Conservation (phyloP, 2,797 vertebrate genomes). For the Erethizon dorsatum region DNA sequence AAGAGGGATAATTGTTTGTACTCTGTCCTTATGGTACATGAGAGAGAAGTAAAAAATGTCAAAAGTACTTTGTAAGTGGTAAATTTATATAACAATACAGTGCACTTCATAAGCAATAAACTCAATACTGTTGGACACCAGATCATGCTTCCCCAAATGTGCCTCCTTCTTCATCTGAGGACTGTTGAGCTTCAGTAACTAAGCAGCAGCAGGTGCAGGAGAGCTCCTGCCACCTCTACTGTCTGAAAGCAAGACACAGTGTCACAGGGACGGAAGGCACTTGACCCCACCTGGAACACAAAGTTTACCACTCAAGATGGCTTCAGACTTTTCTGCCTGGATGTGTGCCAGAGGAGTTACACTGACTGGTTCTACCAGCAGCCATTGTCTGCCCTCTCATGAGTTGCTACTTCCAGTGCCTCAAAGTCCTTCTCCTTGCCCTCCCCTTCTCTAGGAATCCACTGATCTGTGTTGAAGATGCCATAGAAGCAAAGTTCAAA, state of each 20-base stretch:
- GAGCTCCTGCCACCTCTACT: not conserved
- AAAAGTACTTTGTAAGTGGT: not conserved
- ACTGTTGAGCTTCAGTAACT: not conserved
- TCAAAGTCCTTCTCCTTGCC: not conserved
- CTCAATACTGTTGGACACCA: not conserved
- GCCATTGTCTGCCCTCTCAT: not conserved
- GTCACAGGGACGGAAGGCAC: not conserved
- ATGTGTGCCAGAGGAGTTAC: too few species aligned
- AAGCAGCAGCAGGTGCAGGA: not conserved
- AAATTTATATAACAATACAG: not conserved
- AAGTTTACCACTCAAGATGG: not conserved
- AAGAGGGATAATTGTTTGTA: too few species aligned
- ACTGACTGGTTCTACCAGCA: not conserved
- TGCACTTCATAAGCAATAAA: fast-evolving
- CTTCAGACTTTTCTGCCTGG: not conserved
- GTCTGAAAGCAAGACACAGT: not conserved
- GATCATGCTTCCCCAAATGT: not conserved
- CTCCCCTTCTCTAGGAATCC: not conserved
- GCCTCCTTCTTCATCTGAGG: not conserved
- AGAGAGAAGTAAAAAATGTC: not conserved
- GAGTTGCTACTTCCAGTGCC: not conserved
- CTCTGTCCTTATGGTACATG: not conserved
- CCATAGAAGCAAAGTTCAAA: not conserved
- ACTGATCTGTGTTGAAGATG: not conserved
- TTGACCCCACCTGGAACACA: not conserved